Conservation (phyloP, 2,113 vertebrate species). For the Paralichthys olivaceus region DNA sequence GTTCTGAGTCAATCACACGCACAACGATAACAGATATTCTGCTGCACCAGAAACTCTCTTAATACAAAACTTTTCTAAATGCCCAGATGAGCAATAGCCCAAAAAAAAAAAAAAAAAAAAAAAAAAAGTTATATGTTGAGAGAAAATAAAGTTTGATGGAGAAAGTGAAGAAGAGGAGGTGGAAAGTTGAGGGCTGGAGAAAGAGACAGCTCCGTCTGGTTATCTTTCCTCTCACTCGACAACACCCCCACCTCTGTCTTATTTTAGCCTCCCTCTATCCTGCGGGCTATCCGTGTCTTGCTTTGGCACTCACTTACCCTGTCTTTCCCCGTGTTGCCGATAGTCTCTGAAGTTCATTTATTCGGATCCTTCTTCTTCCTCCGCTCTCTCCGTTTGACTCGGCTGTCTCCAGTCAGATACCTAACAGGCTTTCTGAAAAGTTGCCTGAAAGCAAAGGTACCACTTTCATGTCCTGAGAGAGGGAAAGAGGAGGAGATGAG, state of each 20-base stretch:
- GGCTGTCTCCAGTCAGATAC: constrained; percentile 37
- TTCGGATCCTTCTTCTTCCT: constrained; percentile 35
- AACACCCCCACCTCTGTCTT: constrained; percentile 50
- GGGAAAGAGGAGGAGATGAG: constrained; percentile 40
- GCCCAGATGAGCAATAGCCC: neutral
- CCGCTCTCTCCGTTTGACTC: constrained; percentile 49
- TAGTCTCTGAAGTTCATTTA: constrained; percentile 67
- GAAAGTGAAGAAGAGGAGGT: constrained; percentile 18
- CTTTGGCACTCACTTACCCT: constrained; percentile 15
- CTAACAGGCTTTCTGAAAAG: constrained; percentile 22
- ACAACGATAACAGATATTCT: neutral
- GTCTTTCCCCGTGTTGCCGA: constrained; percentile 38
- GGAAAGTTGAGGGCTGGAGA: constrained; percentile 47
- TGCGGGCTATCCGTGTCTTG: constrained; percentile 36
- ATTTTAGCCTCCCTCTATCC: constrained; percentile 57
- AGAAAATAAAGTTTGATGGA: neutral
- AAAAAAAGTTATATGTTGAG: neutral
- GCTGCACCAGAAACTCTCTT: neutral
- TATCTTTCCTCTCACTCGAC: constrained; percentile 37
- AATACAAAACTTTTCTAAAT: neutral
- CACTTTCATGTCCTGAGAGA: constrained; percentile 50
- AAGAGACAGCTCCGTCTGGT: constrained; percentile 41
- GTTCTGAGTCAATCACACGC: neutral
- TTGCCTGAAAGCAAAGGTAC: constrained; percentile 53
- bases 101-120: neutral